Base-by-base conservation (phyloP, 2,888 invertebrate genomes). In the Rhimphoctona megacephalus region DNA sequence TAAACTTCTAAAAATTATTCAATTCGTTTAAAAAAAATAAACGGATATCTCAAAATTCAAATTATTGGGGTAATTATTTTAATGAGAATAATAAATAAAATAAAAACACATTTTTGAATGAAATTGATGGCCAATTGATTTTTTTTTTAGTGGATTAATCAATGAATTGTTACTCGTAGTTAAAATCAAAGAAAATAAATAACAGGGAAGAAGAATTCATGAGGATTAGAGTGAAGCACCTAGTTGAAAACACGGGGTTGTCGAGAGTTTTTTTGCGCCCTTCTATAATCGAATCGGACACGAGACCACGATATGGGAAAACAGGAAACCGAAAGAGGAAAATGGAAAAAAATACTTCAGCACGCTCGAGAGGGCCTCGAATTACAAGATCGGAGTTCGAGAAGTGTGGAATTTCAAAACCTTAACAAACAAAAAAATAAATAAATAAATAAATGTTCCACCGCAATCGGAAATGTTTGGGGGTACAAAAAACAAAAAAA, bases 261-360 rank as follows among this genome's bases (percentile, higher is more conserved):
- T 9, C 19, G 70, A 49, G 30, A n/a, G 30, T 17, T 57, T 46
- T 39, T 30, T 19, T 30, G 49, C 30, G 7, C 14, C 70, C 49
- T 30, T 19, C 19, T 30, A 49, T 49, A 19, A 70, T 70, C 30
- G 70, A 73, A 73, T 36, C 30, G 22, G 54, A 73, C 36, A 54
- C 49, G 49, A 54, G 73, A 6, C 22, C 36, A n/a, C 33, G 73
- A 39, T 52, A 73, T 9, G 33, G 33, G 3, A 54, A 54, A 73
- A 73, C 36, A 30, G 73, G 36, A 54, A 54, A 49, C 30, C 70
- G 61, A 49, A 49, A 19, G 30, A 49, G 30, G 25, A 49, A 49
- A 49, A 70, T 30, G 30, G 36, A 33, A 52, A 19, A 54, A 54
- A 73, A 33, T 52, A 52, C 36, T 36, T 54, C 14, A 17, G 36